Percentiles rank a stretch among this genome's conserved stretches.
phyloP scores from a whole-genome alignment of 2,888 invertebrate species.

The Sinhomidia bicolor region DNA sequence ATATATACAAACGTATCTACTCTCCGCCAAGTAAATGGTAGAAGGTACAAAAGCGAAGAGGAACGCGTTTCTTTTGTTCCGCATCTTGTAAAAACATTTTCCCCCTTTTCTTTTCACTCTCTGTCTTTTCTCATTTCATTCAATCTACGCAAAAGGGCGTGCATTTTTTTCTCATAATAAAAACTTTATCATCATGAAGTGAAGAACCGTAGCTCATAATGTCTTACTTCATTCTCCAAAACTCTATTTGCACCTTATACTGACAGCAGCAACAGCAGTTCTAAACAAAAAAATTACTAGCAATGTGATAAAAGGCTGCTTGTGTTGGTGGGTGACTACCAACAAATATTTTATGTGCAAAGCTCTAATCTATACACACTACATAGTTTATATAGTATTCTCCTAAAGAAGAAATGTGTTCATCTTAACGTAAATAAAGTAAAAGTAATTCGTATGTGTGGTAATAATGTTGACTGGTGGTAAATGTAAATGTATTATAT shows the following conservation, averaged over 20 bases:
- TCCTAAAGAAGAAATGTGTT: slow-evolving; percentile 5
- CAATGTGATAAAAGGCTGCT: too few species aligned
- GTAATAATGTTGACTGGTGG: not conserved
- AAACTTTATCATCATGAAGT: not conserved
- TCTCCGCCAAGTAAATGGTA: not conserved
- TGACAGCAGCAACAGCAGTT: too few species aligned
- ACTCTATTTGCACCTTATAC: not conserved
- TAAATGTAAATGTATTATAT: not conserved
- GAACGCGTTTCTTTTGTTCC: slow-evolving; percentile 13
- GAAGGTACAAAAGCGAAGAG: not conserved
- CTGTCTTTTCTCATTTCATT: slow-evolving; percentile 32
- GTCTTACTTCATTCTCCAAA: not conserved
- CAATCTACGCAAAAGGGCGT: slow-evolving; percentile 9
- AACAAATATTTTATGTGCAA: too few species aligned
- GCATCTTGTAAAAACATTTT: slow-evolving; percentile 36
- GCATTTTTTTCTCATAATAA: slow-evolving; percentile 2
- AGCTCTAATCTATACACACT: too few species aligned
- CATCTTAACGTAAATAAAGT: not conserved
- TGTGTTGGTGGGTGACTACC: too few species aligned
- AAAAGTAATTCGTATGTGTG: not conserved
- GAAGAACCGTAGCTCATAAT: not conserved
- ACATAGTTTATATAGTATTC: too few species aligned
- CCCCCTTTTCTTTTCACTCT: not conserved
- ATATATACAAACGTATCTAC: too few species aligned
- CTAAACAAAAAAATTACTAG: too few species aligned